Evolutionary conservation across 2,888 invertebrate species (phyloP).

Genomic region (Nomada fabriciana): DNA sequence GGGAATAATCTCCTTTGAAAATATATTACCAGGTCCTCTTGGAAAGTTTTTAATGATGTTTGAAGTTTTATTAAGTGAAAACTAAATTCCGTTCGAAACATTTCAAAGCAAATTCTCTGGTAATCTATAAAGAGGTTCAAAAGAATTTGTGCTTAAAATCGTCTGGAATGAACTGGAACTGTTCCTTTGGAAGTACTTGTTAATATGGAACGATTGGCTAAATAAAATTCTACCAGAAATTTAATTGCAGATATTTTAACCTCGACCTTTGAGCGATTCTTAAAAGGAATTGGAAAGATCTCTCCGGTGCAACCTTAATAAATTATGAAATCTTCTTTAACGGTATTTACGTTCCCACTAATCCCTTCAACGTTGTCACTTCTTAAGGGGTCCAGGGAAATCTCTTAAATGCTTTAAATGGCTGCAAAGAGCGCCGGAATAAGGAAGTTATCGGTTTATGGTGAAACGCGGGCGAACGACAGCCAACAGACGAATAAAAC

Average conservation of each 20-base stretch:
- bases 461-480: conserved; percentile 41
- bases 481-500: conserved; percentile 42
- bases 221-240: conserved; percentile 7
- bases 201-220: conserved; percentile 12
- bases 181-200: neutral
- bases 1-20: too few relatives aligned
- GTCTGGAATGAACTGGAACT: neutral
- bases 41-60: neutral
- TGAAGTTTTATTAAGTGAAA: neutral
- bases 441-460: conserved; percentile 73
- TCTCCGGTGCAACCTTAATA: conserved; percentile 15
- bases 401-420: conserved; percentile 68
- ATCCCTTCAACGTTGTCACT: conserved; percentile 54
- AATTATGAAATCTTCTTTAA: conserved; percentile 42
- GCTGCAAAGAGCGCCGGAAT: conserved; percentile 57
- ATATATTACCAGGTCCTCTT: neutral
- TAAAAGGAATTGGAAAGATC: conserved; percentile 13
- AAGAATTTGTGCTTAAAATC: neutral
- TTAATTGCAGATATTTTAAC: conserved; percentile 20
- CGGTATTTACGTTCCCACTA: conserved; percentile 52
- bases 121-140: neutral
- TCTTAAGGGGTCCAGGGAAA: conserved; percentile 51
- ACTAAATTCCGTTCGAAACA: conserved; percentile 7
- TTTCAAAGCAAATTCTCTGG: conserved; percentile 1
- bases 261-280: conserved; percentile 8